These are phyloP conservation scores for Drosophila anomalipes DNA, from an alignment of 2,888 invertebrate genomes.

Conservation along the genomic window DNA sequence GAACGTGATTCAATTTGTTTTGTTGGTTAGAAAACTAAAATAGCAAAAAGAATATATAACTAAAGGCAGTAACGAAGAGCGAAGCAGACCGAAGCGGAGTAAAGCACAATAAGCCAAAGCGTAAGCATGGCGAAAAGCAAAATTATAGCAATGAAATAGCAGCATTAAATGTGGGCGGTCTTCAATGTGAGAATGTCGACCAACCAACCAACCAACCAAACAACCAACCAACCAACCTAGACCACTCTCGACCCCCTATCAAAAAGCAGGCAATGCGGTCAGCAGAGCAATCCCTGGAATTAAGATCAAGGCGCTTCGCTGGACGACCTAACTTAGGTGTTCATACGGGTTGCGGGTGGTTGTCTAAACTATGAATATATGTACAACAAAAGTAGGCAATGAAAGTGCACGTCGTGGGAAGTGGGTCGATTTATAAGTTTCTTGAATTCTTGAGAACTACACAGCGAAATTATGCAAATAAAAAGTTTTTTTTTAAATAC, in stretches of 20 bases:
- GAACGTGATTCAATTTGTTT: conserved; percentile 83
- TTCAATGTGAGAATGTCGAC: not conserved
- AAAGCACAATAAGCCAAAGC: conserved; percentile 47
- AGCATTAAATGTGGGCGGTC: conserved; percentile 55
- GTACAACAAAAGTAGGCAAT: conserved; percentile 56
- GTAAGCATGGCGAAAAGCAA: conserved; percentile 62
- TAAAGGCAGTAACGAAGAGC: conserved; percentile 54
- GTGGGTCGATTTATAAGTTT: conserved; percentile 14
- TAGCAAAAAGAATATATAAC: conserved; percentile 64
- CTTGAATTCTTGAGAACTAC: not conserved
- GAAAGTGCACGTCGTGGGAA: conserved; percentile 19
- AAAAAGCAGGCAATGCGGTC: conserved; percentile 24
- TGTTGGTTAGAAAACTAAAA: conserved; percentile 81
- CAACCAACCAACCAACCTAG: conserved; percentile 3
- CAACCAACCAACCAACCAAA: conserved; percentile 3
- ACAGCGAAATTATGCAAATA: too few species aligned
- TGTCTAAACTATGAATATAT: conserved; percentile 64
- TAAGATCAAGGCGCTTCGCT: conserved; percentile 55
- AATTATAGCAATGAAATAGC: conserved; percentile 61
- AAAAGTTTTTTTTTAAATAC: not conserved
- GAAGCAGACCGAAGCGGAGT: conserved; percentile 33
- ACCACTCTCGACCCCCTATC: not conserved
- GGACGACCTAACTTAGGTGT: not conserved
- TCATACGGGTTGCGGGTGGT: not conserved
- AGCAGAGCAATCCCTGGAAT: conserved; percentile 51